A percentile compares a stretch with the other conserved stretches of the same genome.
phyloP scores from a whole-genome alignment of 2,113 vertebrate genomes.

The Suncus etruscus region DNA sequence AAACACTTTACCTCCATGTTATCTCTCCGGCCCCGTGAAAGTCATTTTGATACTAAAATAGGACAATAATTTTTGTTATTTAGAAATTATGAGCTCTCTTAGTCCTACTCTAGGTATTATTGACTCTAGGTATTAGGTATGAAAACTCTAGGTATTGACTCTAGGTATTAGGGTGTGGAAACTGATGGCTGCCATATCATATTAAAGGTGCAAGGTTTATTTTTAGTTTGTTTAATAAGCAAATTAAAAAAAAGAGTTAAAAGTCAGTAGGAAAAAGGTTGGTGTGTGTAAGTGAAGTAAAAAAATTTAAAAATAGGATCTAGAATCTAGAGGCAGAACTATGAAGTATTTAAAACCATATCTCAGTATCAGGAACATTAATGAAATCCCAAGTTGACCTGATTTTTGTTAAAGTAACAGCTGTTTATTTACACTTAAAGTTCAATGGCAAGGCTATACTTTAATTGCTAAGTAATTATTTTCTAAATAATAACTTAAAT shows the following conservation, averaged over 20 bases:
- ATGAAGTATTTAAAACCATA: not conserved
- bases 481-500: too few relatives aligned
- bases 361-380: not conserved
- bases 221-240: not conserved
- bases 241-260: too few relatives aligned
- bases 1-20: too few relatives aligned
- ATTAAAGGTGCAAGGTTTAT: not conserved
- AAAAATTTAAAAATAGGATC: not conserved
- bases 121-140: not conserved
- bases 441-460: not conserved
- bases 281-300: rapidly evolving
- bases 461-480: not conserved
- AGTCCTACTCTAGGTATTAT: not conserved
- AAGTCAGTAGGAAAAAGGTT: rapidly evolving
- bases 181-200: too few relatives aligned
- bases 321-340: not conserved
- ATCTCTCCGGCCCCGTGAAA: too few relatives aligned
- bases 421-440: not conserved
- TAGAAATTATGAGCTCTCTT: not conserved
- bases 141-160: not conserved
- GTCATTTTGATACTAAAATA: not conserved
- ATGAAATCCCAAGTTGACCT: not conserved
- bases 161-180: not conserved
- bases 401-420: too few relatives aligned
- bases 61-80: not conserved